These are phyloP conservation scores for Acanthoscelides obtectus DNA, from an alignment of 2,888 invertebrate species.

Conservation along the genomic window DNA sequence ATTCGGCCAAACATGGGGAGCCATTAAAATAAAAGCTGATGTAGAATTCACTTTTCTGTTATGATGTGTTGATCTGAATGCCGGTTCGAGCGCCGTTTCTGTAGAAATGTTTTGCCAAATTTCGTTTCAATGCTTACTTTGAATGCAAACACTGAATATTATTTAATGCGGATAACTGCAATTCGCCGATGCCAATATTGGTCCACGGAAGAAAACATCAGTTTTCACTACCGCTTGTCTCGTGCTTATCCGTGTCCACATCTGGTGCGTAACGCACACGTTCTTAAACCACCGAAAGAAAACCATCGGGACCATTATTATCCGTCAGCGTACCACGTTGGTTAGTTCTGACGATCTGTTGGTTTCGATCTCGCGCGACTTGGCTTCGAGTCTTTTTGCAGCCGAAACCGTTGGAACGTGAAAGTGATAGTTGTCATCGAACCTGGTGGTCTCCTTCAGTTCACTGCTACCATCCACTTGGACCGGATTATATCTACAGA, in stretches of 20 bases:
- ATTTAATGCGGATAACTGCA: no score
- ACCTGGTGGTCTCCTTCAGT: neutral
- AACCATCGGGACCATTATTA: neutral
- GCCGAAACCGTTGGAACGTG: constrained; percentile 7
- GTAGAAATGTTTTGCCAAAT: no score
- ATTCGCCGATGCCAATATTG: neutral
- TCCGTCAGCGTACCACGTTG: neutral
- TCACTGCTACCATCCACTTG: neutral
- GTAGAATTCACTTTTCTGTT: no score
- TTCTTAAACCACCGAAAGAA: neutral
- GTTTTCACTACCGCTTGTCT: neutral
- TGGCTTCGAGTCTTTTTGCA: neutral
- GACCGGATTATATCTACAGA: neutral
- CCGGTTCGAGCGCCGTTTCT: no score
- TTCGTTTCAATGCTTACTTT: no score
- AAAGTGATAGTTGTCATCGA: constrained; percentile 16
- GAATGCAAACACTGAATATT: no score
- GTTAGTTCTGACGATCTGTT: no score
- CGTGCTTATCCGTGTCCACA: neutral
- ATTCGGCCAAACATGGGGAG: no score
- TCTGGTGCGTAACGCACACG: neutral
- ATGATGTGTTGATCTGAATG: no score
- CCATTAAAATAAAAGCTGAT: no score
- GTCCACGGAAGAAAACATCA: neutral
- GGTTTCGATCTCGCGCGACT: neutral